Base-by-base conservation (phyloP, 2,888 invertebrate genomes). In the Andrena bicolor region DNA sequence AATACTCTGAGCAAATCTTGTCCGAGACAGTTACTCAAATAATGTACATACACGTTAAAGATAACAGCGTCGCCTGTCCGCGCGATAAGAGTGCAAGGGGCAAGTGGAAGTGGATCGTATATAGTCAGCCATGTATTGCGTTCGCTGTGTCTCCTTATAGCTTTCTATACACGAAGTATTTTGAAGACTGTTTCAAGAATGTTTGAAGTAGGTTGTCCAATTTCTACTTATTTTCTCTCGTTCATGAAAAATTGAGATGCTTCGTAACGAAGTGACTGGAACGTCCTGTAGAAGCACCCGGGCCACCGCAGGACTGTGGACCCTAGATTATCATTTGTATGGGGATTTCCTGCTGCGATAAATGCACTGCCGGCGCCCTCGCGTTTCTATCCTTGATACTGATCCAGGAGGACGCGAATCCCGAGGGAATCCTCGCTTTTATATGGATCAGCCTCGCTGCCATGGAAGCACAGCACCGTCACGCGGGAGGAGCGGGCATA, bases 311-410 rank as follows among this genome's bases (percentile, higher is more conserved):
- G 41, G 66, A 74, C 53, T 48, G 82, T 28, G 26, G 53, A 20
- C 56, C 61, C 78, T 69, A 81, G 89, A 86, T 88, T 86, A 89
- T 87, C 86, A 86, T 88, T 87, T 86, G 86, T 80, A 87, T 86
- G 71, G 83, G 76, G 88, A 89, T 85, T 86, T 88, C 88, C 88
- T 85, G 89, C 89, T 85, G 89, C 82, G 88, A 86, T 89, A 89
- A 88, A 88, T 80, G 86, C 83, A 85, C 83, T 85, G 83, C 83
- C 81, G 75, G 74, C 80, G 78, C 63, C 86, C 85, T 82, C 69
- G 28, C 56, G 61, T 77, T 70, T 73, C 76, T 66, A 68, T 41
- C 75, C 63, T 13, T 51, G 83, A 86, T 80, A 83, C 79, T 64
- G 79, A 86, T 83, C 64, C 86, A 41, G 48, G 41, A 77, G 56